Conservation (phyloP, 2,113 vertebrate genomes). For the Myodes glareolus region DNA sequence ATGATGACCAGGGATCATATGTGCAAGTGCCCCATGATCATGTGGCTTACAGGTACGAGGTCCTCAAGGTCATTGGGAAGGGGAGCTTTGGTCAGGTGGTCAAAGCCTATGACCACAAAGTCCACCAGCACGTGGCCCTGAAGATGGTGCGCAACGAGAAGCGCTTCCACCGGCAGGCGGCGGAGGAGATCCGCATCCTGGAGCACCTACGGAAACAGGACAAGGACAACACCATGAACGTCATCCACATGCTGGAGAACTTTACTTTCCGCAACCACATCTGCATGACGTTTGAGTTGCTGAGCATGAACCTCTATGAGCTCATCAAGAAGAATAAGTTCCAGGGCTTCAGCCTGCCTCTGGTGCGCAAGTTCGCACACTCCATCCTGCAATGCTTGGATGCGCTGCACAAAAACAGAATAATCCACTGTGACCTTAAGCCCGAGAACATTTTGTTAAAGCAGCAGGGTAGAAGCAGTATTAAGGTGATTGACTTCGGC, state of each 20-base stretch:
- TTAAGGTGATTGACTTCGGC: conserved; percentile 99
- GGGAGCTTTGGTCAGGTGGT: conserved; percentile 99
- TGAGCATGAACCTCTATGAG: conserved; percentile 99
- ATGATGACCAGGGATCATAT: conserved; percentile 98
- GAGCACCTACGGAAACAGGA: conserved; percentile 98
- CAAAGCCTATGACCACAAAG: conserved; percentile 97
- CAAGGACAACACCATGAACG: conserved; percentile 98
- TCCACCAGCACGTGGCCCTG: conserved; percentile 95
- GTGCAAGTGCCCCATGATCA: conserved; percentile 98
- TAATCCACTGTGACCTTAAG: conserved; percentile 99
- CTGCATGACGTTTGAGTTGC: conserved; percentile 99
- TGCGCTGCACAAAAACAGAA: conserved; percentile 97
- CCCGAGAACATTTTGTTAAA: conserved; percentile 99
- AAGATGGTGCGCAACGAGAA: conserved; percentile 99
- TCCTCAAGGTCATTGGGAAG: conserved; percentile 98
- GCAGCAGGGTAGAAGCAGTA: conserved; percentile 98
- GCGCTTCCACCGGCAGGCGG: conserved; percentile 98
- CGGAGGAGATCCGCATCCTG: conserved; percentile 98
- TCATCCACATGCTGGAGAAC: conserved; percentile 99
- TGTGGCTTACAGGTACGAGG: conserved; percentile 96
- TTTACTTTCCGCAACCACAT: conserved; percentile 99
- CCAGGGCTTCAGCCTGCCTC: conserved; percentile 98
- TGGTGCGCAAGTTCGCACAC: conserved; percentile 99
- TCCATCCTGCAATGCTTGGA: conserved; percentile 99
- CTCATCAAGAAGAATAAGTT: conserved; percentile 99